These are phyloP conservation scores for Diorhabda carinulata DNA, from an alignment of 1,140 invertebrate species.

Conservation along the genomic window DNA sequence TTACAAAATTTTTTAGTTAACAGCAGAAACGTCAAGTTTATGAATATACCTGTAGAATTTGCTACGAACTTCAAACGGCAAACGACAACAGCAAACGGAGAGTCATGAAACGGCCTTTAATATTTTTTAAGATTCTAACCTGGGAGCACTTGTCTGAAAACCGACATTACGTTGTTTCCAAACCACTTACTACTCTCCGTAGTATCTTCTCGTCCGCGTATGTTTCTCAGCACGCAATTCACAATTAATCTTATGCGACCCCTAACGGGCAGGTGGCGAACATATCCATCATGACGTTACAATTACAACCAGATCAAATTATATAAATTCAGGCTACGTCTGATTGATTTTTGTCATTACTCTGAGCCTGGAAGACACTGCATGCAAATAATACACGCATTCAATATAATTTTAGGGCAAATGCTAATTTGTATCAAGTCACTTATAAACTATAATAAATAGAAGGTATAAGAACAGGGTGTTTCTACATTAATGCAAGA, in stretches of 20 bases:
- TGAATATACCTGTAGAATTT: too few species aligned
- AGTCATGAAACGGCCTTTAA: too few species aligned
- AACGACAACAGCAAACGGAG: too few species aligned
- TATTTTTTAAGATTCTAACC: too few species aligned
- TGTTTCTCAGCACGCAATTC: neutral
- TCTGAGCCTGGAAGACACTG: neutral
- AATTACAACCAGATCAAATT: constrained; percentile 1
- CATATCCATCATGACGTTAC: constrained; percentile 2
- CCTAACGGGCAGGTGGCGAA: neutral
- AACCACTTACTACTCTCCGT: neutral
- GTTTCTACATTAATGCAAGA: too few species aligned
- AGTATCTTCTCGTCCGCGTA: neutral
- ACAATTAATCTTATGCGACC: neutral
- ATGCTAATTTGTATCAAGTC: too few species aligned
- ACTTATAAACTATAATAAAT: too few species aligned
- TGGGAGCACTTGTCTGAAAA: neutral
- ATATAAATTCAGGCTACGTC: constrained; percentile 2
- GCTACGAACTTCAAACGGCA: too few species aligned
- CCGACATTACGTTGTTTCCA: neutral
- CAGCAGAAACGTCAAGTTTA: too few species aligned
- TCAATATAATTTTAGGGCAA: neutral
- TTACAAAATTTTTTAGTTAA: too few species aligned
- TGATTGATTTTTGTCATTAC: constrained; percentile 2
- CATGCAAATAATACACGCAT: neutral
- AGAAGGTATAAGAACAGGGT: too few species aligned